Evolutionary conservation across 2,797 vertebrate species (phyloP).

Genomic region (Rhinoraja longicauda): DNA sequence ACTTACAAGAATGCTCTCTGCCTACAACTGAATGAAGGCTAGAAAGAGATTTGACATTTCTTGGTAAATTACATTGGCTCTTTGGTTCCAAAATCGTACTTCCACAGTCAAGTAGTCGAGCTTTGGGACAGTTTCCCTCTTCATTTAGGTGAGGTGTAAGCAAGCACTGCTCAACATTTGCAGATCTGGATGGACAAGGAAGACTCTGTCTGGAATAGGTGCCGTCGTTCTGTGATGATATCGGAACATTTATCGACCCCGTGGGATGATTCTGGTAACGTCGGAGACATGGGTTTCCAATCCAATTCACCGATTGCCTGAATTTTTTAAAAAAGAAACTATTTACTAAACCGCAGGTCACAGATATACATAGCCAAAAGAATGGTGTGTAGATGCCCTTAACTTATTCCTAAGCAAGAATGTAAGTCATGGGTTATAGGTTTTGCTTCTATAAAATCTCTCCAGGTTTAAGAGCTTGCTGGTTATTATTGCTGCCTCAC

Average conservation of each 20-base stretch:
- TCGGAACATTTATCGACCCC: conserved; percentile 28
- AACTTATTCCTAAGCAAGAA: no score
- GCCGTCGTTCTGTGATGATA: not conserved
- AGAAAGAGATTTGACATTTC: not conserved
- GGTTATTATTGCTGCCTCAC: no score
- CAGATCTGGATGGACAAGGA: not conserved
- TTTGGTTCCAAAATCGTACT: not conserved
- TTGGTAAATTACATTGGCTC: not conserved
- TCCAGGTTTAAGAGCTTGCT: no score
- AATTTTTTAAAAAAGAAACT: not conserved
- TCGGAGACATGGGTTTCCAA: not conserved
- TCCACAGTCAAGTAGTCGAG: not conserved
- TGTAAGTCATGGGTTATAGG: no score
- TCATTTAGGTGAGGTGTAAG: not conserved
- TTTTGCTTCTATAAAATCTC: no score
- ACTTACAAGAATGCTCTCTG: not conserved
- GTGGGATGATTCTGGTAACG: not conserved
- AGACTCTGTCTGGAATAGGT: not conserved
- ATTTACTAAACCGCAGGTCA: not conserved
- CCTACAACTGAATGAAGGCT: not conserved
- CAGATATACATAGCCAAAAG: not conserved
- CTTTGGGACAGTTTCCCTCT: not conserved
- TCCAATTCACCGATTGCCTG: conserved; percentile 34
- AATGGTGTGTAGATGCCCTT: not conserved
- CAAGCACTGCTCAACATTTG: conserved; percentile 14